These are phyloP conservation scores for Hyla sarda DNA, from an alignment of 2,113 vertebrate genomes.

Conservation along the genomic window DNA sequence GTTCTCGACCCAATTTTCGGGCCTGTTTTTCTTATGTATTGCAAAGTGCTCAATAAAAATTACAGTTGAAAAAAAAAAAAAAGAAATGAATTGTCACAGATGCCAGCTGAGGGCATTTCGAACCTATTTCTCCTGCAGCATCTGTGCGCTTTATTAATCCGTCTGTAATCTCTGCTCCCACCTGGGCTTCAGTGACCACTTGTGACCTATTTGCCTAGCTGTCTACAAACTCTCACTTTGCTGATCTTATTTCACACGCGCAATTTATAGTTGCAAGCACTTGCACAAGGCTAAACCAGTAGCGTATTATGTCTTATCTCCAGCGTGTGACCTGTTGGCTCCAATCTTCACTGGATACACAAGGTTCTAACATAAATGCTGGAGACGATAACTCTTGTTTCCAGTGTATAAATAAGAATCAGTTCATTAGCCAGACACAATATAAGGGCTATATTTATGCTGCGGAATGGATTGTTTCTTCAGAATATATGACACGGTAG, in stretches of 20 bases:
- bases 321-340: constrained; percentile 22
- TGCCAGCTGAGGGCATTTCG: background rate
- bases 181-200: constrained; percentile 35
- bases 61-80: too few species aligned
- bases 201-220: constrained; percentile 26
- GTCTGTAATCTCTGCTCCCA: constrained; percentile 32
- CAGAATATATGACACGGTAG: background rate
- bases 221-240: constrained; percentile 19
- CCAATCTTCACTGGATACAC: constrained; percentile 15
- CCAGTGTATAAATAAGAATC: background rate
- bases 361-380: constrained; percentile 19
- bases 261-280: constrained; percentile 24
- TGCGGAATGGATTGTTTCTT: background rate
- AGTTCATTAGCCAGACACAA: background rate
- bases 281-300: constrained; percentile 16
- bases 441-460: background rate
- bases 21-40: too few species aligned
- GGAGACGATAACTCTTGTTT: background rate
- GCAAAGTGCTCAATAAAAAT: too few species aligned
- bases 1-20: too few species aligned
- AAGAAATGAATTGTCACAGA: constrained; percentile 36
- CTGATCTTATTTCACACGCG: constrained; percentile 33
- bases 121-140: background rate
- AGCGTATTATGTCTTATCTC: constrained; percentile 35
- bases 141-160: constrained; percentile 38